phyloP scores from a whole-genome alignment of 2,113 vertebrate species.

The Ochotona curzoniae region DNA sequence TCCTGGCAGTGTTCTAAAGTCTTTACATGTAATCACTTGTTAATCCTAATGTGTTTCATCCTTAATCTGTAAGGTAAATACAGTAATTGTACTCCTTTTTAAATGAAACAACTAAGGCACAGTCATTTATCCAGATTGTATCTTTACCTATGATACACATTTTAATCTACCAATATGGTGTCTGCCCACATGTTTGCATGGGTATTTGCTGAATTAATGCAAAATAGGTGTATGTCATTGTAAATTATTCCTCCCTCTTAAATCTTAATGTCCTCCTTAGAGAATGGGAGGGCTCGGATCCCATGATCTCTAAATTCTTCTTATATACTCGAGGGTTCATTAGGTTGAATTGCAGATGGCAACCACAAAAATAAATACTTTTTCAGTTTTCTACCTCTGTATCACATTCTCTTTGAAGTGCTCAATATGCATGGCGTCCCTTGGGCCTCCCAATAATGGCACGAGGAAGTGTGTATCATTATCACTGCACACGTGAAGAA shows the following conservation, averaged over 20 bases:
- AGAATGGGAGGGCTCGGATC: neutral
- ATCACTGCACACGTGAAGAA: neutral
- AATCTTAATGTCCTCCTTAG: neutral
- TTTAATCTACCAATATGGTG: neutral
- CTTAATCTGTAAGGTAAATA: neutral
- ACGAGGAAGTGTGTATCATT: neutral
- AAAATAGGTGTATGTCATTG: neutral
- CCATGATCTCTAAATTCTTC: neutral
- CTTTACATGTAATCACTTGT: neutral
- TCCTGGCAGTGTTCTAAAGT: neutral
- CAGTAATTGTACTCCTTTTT: neutral
- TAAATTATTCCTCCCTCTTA: neutral
- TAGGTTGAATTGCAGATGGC: neutral
- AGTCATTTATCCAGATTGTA: neutral
- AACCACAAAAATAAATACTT: neutral
- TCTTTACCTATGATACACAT: neutral
- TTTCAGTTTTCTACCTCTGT: neutral
- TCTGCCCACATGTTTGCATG: neutral
- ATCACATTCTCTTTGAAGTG: neutral
- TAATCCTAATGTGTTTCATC: neutral
- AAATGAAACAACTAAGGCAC: neutral
- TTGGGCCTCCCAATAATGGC: neutral
- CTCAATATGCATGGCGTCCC: neutral
- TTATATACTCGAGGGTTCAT: neutral
- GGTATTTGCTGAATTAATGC: neutral